These are phyloP conservation scores for Dryobotodes eremita DNA, from an alignment of 2,888 invertebrate species.

Conservation along the genomic window DNA sequence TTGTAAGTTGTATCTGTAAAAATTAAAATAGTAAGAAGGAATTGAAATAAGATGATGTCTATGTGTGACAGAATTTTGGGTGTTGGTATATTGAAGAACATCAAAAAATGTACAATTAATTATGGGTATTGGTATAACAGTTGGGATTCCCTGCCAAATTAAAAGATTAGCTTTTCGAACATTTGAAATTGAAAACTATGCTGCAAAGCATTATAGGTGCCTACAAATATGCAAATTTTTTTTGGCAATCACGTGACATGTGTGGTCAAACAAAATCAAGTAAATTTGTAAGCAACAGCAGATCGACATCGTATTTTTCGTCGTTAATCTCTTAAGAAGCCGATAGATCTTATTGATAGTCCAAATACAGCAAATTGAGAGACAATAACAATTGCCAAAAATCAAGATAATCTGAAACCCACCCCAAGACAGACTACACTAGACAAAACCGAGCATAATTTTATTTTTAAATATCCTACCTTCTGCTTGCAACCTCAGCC, in stretches of 20 bases:
- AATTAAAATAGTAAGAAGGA: not conserved
- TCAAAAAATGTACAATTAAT: too few species aligned
- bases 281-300: not conserved
- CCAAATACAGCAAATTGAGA: too few species aligned
- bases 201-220: not conserved
- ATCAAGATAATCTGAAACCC: not conserved
- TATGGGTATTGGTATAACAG: not conserved
- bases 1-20: conserved; percentile 92
- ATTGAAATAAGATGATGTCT: not conserved
- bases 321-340: not conserved
- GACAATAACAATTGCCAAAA: too few species aligned
- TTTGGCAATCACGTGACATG: not conserved
- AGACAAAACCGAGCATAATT: not conserved
- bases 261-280: not conserved
- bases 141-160: not conserved
- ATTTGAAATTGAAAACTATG: too few species aligned
- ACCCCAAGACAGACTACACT: not conserved
- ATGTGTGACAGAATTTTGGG: not conserved
- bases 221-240: not conserved
- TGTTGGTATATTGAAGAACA: not conserved
- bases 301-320: not conserved
- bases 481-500: conserved; percentile 83
- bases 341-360: not conserved
- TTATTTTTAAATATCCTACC: conserved; percentile 69
- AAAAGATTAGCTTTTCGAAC: not conserved